A percentile compares a stretch with the other conserved stretches of the same genome.
These are phyloP conservation scores for Copidosoma floridanum DNA, from an alignment of 1,140 invertebrate species.

Conservation along the genomic window DNA sequence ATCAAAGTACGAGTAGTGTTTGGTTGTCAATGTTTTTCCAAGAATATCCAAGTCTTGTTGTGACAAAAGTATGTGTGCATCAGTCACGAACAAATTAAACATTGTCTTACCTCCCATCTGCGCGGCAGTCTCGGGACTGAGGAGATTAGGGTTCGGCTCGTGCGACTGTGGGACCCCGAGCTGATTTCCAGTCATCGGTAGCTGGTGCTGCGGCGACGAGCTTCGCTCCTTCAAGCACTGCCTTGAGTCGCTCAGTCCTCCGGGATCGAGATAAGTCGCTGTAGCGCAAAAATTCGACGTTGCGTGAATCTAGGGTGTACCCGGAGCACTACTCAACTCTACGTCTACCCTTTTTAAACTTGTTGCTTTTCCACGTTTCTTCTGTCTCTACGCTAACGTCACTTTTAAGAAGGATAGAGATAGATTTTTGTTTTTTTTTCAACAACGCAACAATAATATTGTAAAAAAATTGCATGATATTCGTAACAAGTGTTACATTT, in stretches of 20 bases:
- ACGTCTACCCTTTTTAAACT: too few species aligned
- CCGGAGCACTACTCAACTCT: too few species aligned
- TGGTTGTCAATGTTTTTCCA: not conserved
- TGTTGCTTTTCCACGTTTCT: too few species aligned
- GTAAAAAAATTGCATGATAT: too few species aligned
- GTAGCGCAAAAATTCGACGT: conserved; percentile 28
- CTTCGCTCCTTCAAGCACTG: conserved; percentile 66
- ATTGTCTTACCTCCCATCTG: conserved; percentile 67
- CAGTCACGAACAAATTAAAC: too few species aligned
- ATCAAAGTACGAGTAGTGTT: not conserved
- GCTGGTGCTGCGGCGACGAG: conserved; percentile 60
- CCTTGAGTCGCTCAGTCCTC: conserved; percentile 60
- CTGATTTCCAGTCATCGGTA: conserved; percentile 71
- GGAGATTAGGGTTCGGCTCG: conserved; percentile 74
- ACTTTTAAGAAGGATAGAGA: too few species aligned
- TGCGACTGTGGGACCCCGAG: conserved; percentile 70
- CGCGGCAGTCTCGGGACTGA: conserved; percentile 75
- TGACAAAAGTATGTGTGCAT: conserved; percentile 9
- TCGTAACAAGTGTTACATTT: too few species aligned
- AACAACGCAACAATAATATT: too few species aligned
- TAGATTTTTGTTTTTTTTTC: too few species aligned
- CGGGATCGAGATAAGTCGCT: conserved; percentile 55
- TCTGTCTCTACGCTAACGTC: too few species aligned
- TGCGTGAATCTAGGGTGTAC: conserved; percentile 18
- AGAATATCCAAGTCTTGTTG: conserved; percentile 1